Evolutionary conservation across 2,113 vertebrate species (phyloP).

Genomic region (Scopus umbretta): DNA sequence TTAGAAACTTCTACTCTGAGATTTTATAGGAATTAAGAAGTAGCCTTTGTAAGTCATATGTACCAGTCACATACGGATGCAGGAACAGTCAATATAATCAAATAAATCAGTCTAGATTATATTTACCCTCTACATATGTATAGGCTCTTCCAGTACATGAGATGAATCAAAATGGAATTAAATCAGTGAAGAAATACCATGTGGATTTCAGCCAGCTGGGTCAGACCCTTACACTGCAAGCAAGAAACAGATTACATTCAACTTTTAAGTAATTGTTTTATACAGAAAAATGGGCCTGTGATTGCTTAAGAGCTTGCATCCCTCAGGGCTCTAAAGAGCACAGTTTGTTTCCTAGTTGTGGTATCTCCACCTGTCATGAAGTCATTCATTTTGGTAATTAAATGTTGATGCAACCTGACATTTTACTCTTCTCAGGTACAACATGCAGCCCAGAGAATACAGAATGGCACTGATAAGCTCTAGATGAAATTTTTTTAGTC

Average conservation of each 20-base stretch:
- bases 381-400: not conserved
- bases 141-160: not conserved
- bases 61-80: not conserved
- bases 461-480: not conserved
- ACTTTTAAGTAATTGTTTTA: not conserved
- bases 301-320: not conserved
- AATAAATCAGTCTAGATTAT: not conserved
- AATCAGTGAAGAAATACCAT: not conserved
- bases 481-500: not conserved
- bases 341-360: not conserved
- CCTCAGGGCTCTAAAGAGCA: not conserved
- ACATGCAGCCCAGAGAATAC: not conserved
- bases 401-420: not conserved
- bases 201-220: not conserved
- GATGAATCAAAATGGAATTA: not conserved
- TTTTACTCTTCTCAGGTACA: not conserved
- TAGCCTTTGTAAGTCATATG: not conserved
- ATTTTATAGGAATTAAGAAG: not conserved
- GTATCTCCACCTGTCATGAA: not conserved
- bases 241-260: not conserved
- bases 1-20: not conserved
- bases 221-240: not conserved
- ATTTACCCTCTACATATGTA: not conserved
- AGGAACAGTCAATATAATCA: not conserved
- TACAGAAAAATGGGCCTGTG: not conserved